phyloP scores from a whole-genome alignment of 2,797 vertebrate genomes.

The Fistularia commersonii region DNA sequence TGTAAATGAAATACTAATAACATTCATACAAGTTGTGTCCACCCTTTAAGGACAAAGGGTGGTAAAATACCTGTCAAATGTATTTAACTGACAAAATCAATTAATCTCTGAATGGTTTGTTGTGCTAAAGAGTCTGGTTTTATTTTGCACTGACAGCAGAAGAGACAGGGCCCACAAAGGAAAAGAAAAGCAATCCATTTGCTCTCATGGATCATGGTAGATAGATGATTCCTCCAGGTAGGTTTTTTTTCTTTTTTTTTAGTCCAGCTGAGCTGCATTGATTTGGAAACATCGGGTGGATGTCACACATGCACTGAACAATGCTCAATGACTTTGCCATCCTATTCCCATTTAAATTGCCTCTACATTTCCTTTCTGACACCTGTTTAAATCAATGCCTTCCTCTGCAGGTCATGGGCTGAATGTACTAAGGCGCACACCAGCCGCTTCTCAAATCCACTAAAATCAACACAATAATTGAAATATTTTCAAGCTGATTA shows the following conservation, averaged over 20 bases:
- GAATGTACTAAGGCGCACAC: constrained; percentile 94
- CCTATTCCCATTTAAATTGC: constrained; percentile 99
- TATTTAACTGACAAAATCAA: constrained; percentile 41
- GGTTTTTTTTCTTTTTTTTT: constrained; percentile 70
- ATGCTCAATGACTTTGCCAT: constrained; percentile 87
- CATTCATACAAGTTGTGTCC: too few species aligned
- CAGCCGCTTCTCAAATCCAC: constrained; percentile 99
- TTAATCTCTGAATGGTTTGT: constrained; percentile 37
- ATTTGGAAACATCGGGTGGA: constrained; percentile 91
- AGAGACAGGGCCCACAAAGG: constrained; percentile 19
- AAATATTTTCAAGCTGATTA: constrained; percentile 99
- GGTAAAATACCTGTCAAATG: constrained; percentile 3
- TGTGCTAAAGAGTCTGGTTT: constrained; percentile 50
- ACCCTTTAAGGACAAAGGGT: too few species aligned
- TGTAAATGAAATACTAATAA: too few species aligned
- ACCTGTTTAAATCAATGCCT: constrained; percentile 99
- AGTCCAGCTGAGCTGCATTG: constrained; percentile 93
- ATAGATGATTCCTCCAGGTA: constrained; percentile 96
- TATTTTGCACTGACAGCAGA: constrained; percentile 45
- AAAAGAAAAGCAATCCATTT: constrained; percentile 69
- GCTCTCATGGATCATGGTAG: constrained; percentile 79
- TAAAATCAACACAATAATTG: constrained; percentile 99
- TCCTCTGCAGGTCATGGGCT: constrained; percentile 99
- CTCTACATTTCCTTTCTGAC: constrained; percentile 98
- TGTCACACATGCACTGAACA: constrained; percentile 92